Evolutionary conservation across 2,888 invertebrate species (phyloP).

Genomic region (Sepiola atlantica): DNA sequence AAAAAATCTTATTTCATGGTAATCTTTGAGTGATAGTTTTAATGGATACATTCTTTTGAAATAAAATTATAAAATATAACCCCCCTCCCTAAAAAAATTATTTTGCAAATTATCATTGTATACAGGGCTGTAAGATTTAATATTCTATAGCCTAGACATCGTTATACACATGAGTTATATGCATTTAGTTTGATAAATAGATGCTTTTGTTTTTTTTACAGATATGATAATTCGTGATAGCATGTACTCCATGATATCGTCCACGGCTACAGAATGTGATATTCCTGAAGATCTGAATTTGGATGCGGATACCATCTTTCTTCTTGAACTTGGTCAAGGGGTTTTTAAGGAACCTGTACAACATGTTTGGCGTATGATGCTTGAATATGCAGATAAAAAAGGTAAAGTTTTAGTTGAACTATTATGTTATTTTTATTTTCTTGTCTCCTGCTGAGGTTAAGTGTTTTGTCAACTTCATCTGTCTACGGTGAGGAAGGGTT

Average conservation of each 20-base stretch:
- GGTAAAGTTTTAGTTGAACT: constrained; percentile 54
- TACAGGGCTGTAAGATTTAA: not conserved
- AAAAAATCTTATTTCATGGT: too few species aligned
- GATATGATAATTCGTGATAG: constrained; percentile 43
- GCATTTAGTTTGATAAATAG: not conserved
- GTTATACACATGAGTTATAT: not conserved
- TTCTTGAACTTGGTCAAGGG: constrained; percentile 62
- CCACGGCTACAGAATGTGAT: constrained; percentile 33
- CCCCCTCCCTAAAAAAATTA: not conserved
- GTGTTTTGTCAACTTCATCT: too few species aligned
- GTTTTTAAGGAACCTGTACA: constrained; percentile 58
- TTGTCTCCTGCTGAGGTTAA: too few species aligned
- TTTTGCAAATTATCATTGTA: not conserved
- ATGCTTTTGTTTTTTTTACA: not conserved
- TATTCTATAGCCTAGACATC: not conserved
- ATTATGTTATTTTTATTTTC: too few species aligned
- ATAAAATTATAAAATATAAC: not conserved
- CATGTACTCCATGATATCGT: constrained; percentile 33
- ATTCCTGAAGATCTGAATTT: constrained; percentile 54
- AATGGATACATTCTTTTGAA: not conserved
- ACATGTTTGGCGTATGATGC: constrained; percentile 61
- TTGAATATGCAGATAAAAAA: constrained; percentile 64
- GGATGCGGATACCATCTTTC: constrained; percentile 55
- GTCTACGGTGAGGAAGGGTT: too few species aligned
- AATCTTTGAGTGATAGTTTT: not conserved